A percentile compares a stretch with the other conserved stretches of the same genome.
Evolutionary conservation across 2,888 invertebrate species (phyloP).

Genomic region (Leucoptera coffeella): DNA sequence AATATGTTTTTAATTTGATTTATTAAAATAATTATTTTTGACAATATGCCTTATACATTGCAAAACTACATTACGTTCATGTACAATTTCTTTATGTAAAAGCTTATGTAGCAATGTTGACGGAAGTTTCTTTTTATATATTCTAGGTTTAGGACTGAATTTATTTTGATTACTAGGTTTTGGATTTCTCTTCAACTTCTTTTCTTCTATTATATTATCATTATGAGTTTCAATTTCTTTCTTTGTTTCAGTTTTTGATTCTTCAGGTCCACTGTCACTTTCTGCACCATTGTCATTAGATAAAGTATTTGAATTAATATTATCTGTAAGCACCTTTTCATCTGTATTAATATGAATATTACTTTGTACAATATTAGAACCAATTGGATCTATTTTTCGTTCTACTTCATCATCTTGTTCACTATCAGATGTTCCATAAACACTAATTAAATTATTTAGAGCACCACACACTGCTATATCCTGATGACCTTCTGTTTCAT

Average conservation of each 20-base stretch:
- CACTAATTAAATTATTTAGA: constrained; percentile 48
- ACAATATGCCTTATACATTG: constrained; percentile 81
- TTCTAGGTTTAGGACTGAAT: constrained; percentile 8
- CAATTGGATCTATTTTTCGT: neutral
- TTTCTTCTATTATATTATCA: constrained; percentile 5
- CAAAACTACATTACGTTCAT: constrained; percentile 79
- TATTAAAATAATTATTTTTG: constrained; percentile 68
- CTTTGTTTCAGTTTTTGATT: constrained; percentile 24
- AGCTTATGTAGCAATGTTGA: constrained; percentile 65
- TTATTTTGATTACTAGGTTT: constrained; percentile 6
- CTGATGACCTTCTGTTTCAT: too few relatives aligned
- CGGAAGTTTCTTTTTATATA: constrained; percentile 21
- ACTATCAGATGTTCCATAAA: constrained; percentile 44
- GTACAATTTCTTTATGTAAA: constrained; percentile 69
- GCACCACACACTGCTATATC: constrained; percentile 50
- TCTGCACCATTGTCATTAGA: constrained; percentile 2
- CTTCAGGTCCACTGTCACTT: constrained; percentile 42
- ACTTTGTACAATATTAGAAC: too few relatives aligned
- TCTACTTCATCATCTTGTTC: constrained; percentile 9
- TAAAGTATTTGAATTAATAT: neutral
- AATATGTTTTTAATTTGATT: constrained; percentile 4
- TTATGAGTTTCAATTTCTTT: constrained; percentile 6
- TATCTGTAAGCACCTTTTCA: too few relatives aligned
- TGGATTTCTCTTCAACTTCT: constrained; percentile 4
- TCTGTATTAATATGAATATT: too few relatives aligned